A percentile compares a stretch with the other conserved stretches of the same genome.
Conservation (phyloP, 2,888 invertebrate genomes). For the Cantharis lateralis region DNA sequence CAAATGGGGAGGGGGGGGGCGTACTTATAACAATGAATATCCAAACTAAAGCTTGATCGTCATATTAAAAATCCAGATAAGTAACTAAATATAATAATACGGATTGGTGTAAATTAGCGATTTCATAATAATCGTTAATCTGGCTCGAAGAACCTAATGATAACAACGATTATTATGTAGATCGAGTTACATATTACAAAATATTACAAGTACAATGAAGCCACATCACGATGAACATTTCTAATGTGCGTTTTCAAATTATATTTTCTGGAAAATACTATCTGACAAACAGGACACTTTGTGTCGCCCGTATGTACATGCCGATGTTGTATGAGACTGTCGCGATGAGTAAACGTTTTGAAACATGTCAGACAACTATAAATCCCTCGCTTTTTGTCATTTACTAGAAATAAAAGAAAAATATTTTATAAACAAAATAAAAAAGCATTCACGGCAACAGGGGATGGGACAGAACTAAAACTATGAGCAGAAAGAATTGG, state of each 20-base stretch:
- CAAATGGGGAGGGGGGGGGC: no score
- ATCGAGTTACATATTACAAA: not conserved
- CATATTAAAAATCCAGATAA: not conserved
- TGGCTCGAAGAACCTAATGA: not conserved
- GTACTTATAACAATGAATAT: no score
- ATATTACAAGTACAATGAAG: not conserved
- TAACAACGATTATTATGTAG: not conserved
- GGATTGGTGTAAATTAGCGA: not conserved
- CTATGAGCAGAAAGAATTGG: not conserved
- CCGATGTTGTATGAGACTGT: conserved; percentile 59
- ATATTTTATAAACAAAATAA: not conserved
- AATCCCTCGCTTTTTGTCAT: not conserved
- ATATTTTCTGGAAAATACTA: conserved; percentile 55
- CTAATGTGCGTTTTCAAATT: conserved; percentile 43
- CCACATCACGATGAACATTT: conserved; percentile 32
- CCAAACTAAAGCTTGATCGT: no score
- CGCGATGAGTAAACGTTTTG: conserved; percentile 58
- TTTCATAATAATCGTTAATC: not conserved
- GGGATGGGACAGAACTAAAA: not conserved
- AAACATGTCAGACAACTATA: not conserved
- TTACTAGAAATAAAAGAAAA: not conserved
- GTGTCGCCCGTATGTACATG: conserved; percentile 59
- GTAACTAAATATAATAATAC: not conserved
- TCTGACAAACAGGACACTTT: conserved; percentile 57
- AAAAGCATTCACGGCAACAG: not conserved